Conservation (phyloP, 1,140 invertebrate genomes). For the Acarapis woodi region DNA sequence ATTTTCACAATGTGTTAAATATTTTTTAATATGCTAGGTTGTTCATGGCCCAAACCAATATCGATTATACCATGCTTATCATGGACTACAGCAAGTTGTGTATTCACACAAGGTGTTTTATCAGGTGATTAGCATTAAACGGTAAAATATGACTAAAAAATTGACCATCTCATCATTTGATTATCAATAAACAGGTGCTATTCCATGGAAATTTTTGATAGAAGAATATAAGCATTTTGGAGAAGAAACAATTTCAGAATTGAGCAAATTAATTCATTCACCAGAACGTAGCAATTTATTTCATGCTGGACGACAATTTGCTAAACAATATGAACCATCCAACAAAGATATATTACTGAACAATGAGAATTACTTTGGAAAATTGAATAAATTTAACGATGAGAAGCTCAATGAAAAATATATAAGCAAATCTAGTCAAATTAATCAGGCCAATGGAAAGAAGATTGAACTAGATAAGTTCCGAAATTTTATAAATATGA, state of each 20-base stretch:
- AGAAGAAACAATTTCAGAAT: conserved; percentile 41
- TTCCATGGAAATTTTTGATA: conserved; percentile 72
- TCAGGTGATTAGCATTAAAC: not conserved
- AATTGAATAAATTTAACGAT: not conserved
- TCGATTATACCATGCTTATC: conserved; percentile 77
- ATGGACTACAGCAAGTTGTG: conserved; percentile 81
- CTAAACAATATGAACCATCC: conserved; percentile 22
- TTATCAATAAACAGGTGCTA: conserved; percentile 77
- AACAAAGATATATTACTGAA: not conserved
- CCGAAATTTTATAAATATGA: conserved; percentile 1
- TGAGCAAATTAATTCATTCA: conserved; percentile 37
- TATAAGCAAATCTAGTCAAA: too few species aligned
- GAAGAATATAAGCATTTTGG: conserved; percentile 43
- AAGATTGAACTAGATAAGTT: not conserved
- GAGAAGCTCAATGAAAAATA: not conserved
- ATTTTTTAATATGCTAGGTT: conserved; percentile 74
- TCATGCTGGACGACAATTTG: conserved; percentile 44
- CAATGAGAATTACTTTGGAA: not conserved
- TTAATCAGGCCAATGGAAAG: too few species aligned
- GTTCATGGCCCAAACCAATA: conserved; percentile 73
- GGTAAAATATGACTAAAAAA: not conserved
- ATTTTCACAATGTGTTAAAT: conserved; percentile 17
- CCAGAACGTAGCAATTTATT: conserved; percentile 15
- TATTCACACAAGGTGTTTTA: conserved; percentile 56
- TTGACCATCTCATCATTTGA: conserved; percentile 18